phyloP scores from a whole-genome alignment of 2,113 vertebrate genomes.

The Protobothrops flavoviridis region DNA sequence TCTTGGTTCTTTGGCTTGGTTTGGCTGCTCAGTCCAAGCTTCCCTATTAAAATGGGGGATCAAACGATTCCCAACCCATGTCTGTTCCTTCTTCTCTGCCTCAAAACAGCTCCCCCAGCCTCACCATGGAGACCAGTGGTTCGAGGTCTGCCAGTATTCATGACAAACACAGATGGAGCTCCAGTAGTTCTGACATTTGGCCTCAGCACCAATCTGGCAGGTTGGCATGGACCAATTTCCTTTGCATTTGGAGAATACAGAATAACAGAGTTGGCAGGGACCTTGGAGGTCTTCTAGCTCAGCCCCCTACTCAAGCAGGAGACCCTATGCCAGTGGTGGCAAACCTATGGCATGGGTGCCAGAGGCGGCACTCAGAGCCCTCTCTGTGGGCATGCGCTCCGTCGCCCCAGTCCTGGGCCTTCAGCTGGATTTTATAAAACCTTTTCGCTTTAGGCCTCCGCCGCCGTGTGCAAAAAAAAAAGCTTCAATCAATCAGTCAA shows the following conservation, averaged over 20 bases:
- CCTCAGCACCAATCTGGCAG: not conserved
- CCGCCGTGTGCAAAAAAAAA: too few species aligned
- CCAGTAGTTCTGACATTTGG: conserved; percentile 34
- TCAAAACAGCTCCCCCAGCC: not conserved
- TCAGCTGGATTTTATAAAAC: too few species aligned
- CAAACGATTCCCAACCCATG: not conserved
- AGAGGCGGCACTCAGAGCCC: too few species aligned
- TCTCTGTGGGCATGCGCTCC: too few species aligned
- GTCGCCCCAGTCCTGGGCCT: too few species aligned
- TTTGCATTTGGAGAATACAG: not conserved
- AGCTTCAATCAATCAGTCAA: too few species aligned
- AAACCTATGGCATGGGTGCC: too few species aligned
- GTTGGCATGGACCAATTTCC: not conserved
- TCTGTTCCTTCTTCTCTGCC: not conserved
- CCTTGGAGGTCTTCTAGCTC: too few species aligned
- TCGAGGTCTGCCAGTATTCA: not conserved
- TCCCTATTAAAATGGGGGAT: not conserved
- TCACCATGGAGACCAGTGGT: not conserved
- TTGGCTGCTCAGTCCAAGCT: not conserved
- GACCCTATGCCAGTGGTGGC: too few species aligned
- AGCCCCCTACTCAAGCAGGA: too few species aligned
- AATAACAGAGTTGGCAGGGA: too few species aligned
- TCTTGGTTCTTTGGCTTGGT: not conserved
- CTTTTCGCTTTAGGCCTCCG: too few species aligned
- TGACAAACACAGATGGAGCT: conserved; percentile 29